Base-by-base conservation (phyloP, 2,113 vertebrate genomes). In the Malurus cyaneus region DNA sequence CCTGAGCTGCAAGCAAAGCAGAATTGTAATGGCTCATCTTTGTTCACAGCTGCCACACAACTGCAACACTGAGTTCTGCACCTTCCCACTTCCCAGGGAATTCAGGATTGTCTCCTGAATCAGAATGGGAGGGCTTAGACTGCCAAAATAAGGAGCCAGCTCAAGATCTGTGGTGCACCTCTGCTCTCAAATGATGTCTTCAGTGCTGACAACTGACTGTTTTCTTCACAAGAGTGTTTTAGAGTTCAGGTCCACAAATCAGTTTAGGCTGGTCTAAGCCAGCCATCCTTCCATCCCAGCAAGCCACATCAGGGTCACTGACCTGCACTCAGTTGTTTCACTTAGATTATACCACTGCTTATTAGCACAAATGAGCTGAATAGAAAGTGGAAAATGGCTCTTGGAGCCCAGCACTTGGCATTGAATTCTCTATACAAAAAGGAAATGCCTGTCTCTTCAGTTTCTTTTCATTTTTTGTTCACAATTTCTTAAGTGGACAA, bases 21-120 rank as follows among this genome's bases (percentile, higher is more conserved):
- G 61, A 29, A 24, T n/a, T 3, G 0, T 13, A 5, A 16, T 0
- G 0, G 32, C 49, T 74, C 9, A 2, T 9, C 4, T 53, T 67
- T 44, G 9, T n/a, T 57, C n/a, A 14, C n/a, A 89, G 73, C 39
- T 89, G 41, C 39, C 8, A 4, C 19, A 31, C 14, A 23, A 14
- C 39, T 29, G 20, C 6, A 23, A 4, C n/a, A 23, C 23, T 42
- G 29, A 5, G 19, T 52, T 32, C 57, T 20, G 20, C 3, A 6
- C 74, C 50, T 26, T 34, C 56, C 16, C 18, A 79, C 34, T 34
- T 12, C 39, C 1, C 8, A 39, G 34, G 24, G 10, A 32, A n/a
- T 7, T 23, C 36, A 39, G 59, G 4, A 14, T 9, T 28, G 14
- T 64, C 31, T 61, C 54, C 60, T 42, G 10, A 32, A 11, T 29